Base-by-base conservation (phyloP, 2,113 vertebrate genomes). In the Synodontis membranacea region DNA sequence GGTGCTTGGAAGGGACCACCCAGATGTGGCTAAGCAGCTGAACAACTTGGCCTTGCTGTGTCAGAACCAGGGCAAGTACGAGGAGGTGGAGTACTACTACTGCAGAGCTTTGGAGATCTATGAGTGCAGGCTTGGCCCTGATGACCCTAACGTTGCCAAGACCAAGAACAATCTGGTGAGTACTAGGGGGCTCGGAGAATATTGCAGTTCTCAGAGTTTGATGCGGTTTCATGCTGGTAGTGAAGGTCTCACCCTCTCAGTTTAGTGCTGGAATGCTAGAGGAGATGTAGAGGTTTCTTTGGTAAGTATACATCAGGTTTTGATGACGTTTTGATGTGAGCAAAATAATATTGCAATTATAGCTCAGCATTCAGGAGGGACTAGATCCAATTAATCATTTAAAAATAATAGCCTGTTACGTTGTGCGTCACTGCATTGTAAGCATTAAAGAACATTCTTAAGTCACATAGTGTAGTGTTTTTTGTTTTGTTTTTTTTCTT, bases 41-140 rank as follows among this genome's bases (percentile, higher is more conserved):
- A 99, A 99, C 93, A 99, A 99, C 89, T 91, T 99, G 90, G 98
- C 98, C 17, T 95, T 99, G 86, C 92, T 99, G 75, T 99, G 98
- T 91, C 98, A 99, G 94, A 99, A 99, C 93, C 98, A 99, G 95
- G 97, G 97, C 93, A 99, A 99, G 90, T 99, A 99, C 1, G 97
- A 98, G 8, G 98, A 98, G 46, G 98, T 99, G 91, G 98, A 99
- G 83, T 97, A 98, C 87, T 99, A 99, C 86, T 99, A 99, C 92
- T 96, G 95, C 91, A 94, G 98, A 0, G 98, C 98, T 0, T 95
- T 99, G 93, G 96, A 99, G 94, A 99, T 99, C 94, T 99, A 99
- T 0, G 97, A 99, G 92, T 92, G 93, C 87, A 95, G 96, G 90
- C 96, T 99, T 87, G 98, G 98, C 25, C 96, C 95, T 0, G 98